Conservation (phyloP, 2,888 invertebrate species). For the Drosophila meridiana region DNA sequence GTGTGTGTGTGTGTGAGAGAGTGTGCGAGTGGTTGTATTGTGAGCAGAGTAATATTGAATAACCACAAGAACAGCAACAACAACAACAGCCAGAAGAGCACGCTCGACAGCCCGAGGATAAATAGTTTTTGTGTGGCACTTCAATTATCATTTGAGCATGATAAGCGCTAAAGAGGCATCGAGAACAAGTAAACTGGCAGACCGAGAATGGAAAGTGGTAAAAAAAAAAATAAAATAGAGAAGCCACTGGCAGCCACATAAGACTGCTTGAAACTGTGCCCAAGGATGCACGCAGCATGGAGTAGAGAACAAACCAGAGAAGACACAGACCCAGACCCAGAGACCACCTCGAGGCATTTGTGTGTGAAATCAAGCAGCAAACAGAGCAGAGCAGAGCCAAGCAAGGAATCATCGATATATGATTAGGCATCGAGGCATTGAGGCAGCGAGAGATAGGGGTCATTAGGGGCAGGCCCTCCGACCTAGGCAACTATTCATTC, state of each 20-base stretch:
- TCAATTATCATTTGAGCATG: slow-evolving; percentile 83
- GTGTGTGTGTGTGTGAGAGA: slow-evolving; percentile 17
- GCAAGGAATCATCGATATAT: slow-evolving; percentile 31
- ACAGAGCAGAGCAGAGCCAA: slow-evolving; percentile 16
- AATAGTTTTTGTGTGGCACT: slow-evolving; percentile 80
- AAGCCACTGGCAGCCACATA: slow-evolving; percentile 57
- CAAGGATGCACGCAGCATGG: slow-evolving; percentile 22
- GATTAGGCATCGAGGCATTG: slow-evolving; percentile 14
- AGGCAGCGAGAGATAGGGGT: slow-evolving; percentile 59
- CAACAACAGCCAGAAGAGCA: slow-evolving; percentile 48
- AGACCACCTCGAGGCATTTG: slow-evolving; percentile 69
- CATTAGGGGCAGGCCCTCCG: slow-evolving; percentile 53
- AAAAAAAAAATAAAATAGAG: slow-evolving; percentile 35
- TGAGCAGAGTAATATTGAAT: slow-evolving; percentile 73
- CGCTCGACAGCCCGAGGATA: slow-evolving; percentile 78
- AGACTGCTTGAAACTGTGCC: slow-evolving; percentile 63
- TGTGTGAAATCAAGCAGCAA: slow-evolving; percentile 63
- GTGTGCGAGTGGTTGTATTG: slow-evolving; percentile 50
- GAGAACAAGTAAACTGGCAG: slow-evolving; percentile 55
- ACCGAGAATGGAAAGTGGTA: slow-evolving; percentile 59
- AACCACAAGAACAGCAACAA: slow-evolving; percentile 68
- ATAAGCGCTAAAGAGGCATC: slow-evolving; percentile 79
- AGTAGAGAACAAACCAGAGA: not conserved
- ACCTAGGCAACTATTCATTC: slow-evolving; percentile 33
- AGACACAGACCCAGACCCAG: not conserved